Conservation (phyloP, 2,797 vertebrate genomes). For the Acanthurus leucopareius region DNA sequence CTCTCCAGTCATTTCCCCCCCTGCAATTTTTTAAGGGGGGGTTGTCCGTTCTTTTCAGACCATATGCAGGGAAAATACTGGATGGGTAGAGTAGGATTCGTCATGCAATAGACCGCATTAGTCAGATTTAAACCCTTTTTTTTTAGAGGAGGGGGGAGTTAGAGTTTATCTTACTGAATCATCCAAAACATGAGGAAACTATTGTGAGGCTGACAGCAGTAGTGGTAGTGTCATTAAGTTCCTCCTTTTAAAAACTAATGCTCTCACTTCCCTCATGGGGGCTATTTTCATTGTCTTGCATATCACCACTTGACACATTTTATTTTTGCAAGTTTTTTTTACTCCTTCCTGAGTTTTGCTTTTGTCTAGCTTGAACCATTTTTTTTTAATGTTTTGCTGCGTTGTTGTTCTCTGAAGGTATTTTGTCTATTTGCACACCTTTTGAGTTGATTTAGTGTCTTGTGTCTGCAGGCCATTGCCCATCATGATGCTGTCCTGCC, state of each 20-base stretch:
- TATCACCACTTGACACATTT: too few species aligned
- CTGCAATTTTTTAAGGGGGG: not conserved
- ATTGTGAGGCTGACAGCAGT: not conserved
- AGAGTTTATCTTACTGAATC: constrained; percentile 21
- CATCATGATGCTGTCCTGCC: not conserved
- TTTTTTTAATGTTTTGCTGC: not conserved
- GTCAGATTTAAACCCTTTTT: not conserved
- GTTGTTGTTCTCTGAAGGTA: not conserved
- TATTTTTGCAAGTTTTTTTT: not conserved
- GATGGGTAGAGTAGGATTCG: not conserved
- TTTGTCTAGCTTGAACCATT: not conserved
- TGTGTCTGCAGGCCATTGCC: not conserved
- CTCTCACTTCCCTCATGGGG: constrained; percentile 25
- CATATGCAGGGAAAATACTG: not conserved
- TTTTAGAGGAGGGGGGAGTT: not conserved
- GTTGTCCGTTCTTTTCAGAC: constrained; percentile 12
- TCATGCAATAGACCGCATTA: not conserved
- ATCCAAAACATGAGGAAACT: not conserved
- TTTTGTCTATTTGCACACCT: not conserved
- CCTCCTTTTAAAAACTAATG: constrained; percentile 21
- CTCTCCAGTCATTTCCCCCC: constrained; percentile 29
- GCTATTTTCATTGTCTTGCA: not conserved
- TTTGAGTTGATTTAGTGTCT: not conserved
- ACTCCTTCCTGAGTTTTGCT: not conserved
- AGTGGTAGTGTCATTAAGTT: constrained; percentile 26